Evolutionary conservation across 2,797 vertebrate species (phyloP).

Genomic region (Poeciliopsis gracilis): DNA sequence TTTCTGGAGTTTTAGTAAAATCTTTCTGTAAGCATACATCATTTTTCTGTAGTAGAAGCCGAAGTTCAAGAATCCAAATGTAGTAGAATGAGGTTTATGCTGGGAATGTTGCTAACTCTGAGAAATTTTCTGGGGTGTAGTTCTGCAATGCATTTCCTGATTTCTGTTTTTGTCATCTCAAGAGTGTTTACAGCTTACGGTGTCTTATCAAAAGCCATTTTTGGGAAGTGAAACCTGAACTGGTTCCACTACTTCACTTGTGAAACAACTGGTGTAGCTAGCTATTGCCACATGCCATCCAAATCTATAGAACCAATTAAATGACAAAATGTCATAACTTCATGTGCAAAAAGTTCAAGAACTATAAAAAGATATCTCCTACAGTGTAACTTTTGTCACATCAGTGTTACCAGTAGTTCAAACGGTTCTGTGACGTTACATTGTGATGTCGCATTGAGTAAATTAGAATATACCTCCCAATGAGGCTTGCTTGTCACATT

Average conservation of each 20-base stretch:
- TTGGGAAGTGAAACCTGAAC: not conserved
- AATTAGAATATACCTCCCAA: not conserved
- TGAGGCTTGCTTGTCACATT: not conserved
- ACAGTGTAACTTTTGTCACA: not conserved
- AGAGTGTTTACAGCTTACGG: not conserved
- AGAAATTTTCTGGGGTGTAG: not conserved
- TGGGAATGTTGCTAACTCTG: not conserved
- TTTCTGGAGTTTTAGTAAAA: not conserved
- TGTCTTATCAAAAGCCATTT: not conserved
- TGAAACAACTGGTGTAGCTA: conserved; percentile 1
- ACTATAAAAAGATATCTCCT: not conserved
- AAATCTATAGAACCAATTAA: not conserved
- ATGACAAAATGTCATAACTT: not conserved
- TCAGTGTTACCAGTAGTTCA: conserved; percentile 32
- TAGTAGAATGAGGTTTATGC: not conserved
- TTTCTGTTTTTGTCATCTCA: not conserved
- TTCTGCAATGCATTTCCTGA: not conserved
- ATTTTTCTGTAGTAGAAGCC: not conserved
- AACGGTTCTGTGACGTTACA: conserved; percentile 3
- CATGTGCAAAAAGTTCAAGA: not conserved
- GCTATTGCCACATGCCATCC: not conserved
- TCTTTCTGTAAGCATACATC: not conserved
- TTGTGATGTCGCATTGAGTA: not conserved
- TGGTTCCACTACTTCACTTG: not conserved
- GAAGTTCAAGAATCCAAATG: not conserved